Base-by-base conservation (phyloP, 2,797 vertebrate species). In the Clarias laeviceps region DNA sequence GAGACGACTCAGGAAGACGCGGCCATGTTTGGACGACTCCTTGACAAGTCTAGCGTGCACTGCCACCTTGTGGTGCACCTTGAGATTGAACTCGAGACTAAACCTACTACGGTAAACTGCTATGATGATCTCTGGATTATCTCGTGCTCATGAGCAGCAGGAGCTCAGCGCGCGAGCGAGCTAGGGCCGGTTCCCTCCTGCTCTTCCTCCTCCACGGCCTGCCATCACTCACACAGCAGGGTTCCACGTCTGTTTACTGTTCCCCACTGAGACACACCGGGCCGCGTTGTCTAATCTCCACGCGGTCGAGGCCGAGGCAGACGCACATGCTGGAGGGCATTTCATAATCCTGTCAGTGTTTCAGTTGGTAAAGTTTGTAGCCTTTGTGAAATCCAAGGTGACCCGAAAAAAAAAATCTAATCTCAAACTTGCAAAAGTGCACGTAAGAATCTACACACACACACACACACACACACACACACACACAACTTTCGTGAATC, bases 31-130 rank as follows among this genome's bases (percentile, higher is more conserved):
- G n/a, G n/a, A 40, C 37, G 27, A 17, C 34, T 3, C 32, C 20
- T 18, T 18, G 34, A 18, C 50, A 82, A 69, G 15, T 18, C 66
- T 17, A 70, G 82, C 34, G 57, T 89, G 89, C 88, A 91, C 92
- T 93, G 94, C 95, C 95, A 92, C 91, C 95, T 94, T 88, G 94
- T 94, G 95, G 91, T 90, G 85, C 20, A 59, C 85, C 85, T n/a
- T 84, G 86, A 87, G 88, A 90, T 50, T 82, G 93, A 91, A 93
- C 92, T 83, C 24, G 2, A 62, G 34, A 57, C 40, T 2, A 56
- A 54, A 66, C 5, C 50, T 14, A 54, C 12, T 50, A 50, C 1
- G 1, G 15, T 18, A 8, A 14, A 54, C 64, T 34, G 15, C 66
- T 0, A 1, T 59, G 29, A 29, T 79, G 34, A 78, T 59, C 62